phyloP scores from a whole-genome alignment of 2,797 vertebrate species.

The Sorex maritimensis region DNA sequence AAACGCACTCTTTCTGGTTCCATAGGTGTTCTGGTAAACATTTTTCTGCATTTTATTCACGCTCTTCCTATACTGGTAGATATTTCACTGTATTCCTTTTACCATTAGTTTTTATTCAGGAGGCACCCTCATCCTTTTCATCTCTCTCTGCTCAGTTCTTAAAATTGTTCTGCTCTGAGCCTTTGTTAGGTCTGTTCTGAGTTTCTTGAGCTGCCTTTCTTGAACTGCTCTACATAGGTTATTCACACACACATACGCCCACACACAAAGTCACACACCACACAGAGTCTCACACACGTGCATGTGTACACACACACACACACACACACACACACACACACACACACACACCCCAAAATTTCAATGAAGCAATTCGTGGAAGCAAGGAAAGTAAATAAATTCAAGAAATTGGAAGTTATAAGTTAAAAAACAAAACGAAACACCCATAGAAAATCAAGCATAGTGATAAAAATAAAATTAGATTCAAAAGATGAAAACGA shows the following conservation, averaged over 20 bases:
- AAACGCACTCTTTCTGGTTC: background rate
- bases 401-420: background rate
- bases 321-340: too few relatives aligned
- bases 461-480: slow-evolving; percentile 34
- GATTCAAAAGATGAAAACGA: background rate
- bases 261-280: too few relatives aligned
- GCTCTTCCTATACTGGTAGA: slow-evolving; percentile 15
- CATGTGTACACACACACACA: too few relatives aligned
- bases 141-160: background rate
- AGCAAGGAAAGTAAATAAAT: background rate
- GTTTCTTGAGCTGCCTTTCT: slow-evolving; percentile 23
- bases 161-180: background rate
- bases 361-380: background rate
- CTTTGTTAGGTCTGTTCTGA: background rate
- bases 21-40: slow-evolving; percentile 4
- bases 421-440: slow-evolving; percentile 28
- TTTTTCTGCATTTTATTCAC: slow-evolving; percentile 4
- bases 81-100: background rate
- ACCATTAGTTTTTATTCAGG: background rate
- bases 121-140: slow-evolving; percentile 51
- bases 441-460: background rate
- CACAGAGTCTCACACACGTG: too few relatives aligned
- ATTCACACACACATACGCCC: background rate
- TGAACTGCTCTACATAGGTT: slow-evolving; percentile 16
- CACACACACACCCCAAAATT: slow-evolving; percentile 7